Base-by-base conservation (phyloP, 2,113 vertebrate genomes). In the Psittacula cyanocephala region DNA sequence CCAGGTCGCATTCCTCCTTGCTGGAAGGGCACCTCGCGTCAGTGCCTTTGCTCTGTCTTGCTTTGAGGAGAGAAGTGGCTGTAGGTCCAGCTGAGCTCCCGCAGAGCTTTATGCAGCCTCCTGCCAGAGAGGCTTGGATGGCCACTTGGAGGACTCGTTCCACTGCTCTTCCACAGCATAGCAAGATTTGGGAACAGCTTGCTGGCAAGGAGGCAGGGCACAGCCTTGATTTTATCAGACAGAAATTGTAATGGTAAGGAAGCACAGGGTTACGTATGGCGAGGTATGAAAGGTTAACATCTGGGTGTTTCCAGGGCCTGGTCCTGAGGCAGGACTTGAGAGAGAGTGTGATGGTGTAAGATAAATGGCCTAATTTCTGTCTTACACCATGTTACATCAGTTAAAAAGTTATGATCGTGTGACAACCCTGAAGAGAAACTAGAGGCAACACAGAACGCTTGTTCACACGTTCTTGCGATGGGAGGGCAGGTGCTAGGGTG, bases 91-190 rank as follows among this genome's bases (percentile, higher is more conserved):
- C 31, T n/a, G 83, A 86, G 63, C 39, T 85, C 18, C 52, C 6
- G 17, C 47, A 17, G 29, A 18, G 19, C 74, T 77, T 49, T 39
- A 16, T 43, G 46, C 79, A 79, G 29, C 24, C 31, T 91, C 31
- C 37, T 39, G 0, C n/a, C 11, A 3, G 47, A 67, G 67, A 62
- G 33, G 27, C 62, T 86, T 52, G 46, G 29, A 17, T 31, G 57
- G 35, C 24, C 14, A 5, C 55, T 33, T 44, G n/a, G 17, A 76
- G 27, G 27, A 41, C 37, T 23, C 17, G 14, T 35, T 63, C 35
- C 10, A 35, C 25, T 7, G 2, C 74, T 52, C 60, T 68, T 65
- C 44, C 2, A 2, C 55, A 23, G 55, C 2, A 0, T 1, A 20
- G 46, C 23, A 47, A 67, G 75, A 47, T 33, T 20, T 75, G 37